These are phyloP conservation scores for Tipula lateralis DNA, from an alignment of 2,888 invertebrate genomes.

Conservation along the genomic window DNA sequence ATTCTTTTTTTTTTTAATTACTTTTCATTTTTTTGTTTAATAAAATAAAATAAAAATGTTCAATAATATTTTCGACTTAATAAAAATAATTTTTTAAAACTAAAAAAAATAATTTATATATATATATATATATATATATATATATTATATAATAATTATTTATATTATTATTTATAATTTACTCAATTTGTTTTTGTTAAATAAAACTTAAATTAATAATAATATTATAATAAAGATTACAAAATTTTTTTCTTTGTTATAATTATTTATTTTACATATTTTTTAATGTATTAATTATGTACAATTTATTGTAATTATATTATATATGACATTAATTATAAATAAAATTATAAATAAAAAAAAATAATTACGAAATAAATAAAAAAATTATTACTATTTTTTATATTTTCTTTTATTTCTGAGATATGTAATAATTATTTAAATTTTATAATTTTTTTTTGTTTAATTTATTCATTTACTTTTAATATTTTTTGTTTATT, in stretches of 20 bases:
- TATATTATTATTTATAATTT: background rate
- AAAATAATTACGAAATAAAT: background rate
- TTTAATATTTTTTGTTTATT: background rate
- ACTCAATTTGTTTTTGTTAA: background rate
- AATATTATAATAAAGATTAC: background rate
- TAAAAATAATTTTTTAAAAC: background rate
- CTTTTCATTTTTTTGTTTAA: background rate
- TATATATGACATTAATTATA: background rate
- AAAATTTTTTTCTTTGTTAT: too few relatives aligned
- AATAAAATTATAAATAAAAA: background rate
- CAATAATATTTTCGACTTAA: background rate
- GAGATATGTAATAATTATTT: slow-evolving; percentile 15
- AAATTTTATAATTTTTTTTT: background rate
- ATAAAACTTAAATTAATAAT: background rate
- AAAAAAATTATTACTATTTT: background rate
- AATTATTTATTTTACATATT: background rate
- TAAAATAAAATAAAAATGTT: background rate
- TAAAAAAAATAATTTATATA: background rate
- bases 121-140: too few relatives aligned
- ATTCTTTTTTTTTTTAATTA: background rate
- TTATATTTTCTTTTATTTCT: background rate
- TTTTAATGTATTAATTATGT: background rate
- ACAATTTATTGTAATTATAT: background rate
- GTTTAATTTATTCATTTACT: background rate
- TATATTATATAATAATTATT: too few relatives aligned